phyloP scores from a whole-genome alignment of 2,797 vertebrate genomes.

The Acomys russatus region DNA sequence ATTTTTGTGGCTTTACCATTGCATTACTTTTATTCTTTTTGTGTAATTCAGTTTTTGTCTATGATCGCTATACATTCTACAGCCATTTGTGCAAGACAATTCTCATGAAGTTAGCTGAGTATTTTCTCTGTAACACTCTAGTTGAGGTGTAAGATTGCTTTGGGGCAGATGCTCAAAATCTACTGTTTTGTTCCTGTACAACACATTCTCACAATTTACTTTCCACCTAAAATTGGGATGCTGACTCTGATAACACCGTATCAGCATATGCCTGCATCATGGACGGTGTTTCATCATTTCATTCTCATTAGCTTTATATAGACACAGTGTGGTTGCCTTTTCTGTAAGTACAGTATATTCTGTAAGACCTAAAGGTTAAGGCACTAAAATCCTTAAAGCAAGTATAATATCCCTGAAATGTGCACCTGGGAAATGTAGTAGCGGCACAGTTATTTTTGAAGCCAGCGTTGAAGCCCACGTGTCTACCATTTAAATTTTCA shows the following conservation, averaged over 20 bases:
- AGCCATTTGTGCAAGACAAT: background rate
- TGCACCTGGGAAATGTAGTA: background rate
- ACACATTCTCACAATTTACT: constrained; percentile 1
- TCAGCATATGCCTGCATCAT: background rate
- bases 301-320: background rate
- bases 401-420: background rate
- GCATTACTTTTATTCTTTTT: constrained; percentile 29
- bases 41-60: constrained; percentile 6
- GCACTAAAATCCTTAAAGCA: background rate
- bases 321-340: background rate
- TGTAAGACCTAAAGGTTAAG: background rate
- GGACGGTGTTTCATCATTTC: background rate
- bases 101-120: constrained; percentile 1
- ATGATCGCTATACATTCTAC: background rate
- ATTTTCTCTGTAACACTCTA: constrained; percentile 1
- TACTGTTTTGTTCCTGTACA: background rate
- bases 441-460: background rate
- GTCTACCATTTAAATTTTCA: background rate
- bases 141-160: constrained; percentile 3
- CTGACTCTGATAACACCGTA: background rate
- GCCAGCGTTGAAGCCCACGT: background rate
- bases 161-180: background rate
- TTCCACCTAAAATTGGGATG: background rate
- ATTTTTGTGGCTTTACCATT: background rate
- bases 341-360: background rate